Percentiles rank a stretch among this genome's conserved stretches.
phyloP scores from a whole-genome alignment of 2,888 invertebrate genomes.

The Polylopha cassiicola region DNA sequence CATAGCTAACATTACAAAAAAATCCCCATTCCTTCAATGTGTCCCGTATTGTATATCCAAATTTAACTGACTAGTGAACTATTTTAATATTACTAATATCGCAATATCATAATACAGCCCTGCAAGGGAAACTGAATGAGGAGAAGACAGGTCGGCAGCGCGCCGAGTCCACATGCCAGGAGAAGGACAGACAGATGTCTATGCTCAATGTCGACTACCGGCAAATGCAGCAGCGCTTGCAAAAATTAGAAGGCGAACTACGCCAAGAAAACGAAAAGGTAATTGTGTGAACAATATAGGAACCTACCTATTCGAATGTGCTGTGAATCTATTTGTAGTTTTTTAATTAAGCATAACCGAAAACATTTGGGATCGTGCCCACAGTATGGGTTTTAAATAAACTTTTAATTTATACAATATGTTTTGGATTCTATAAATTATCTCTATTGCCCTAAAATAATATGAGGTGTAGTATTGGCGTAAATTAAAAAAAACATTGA shows the following conservation, averaged over 20 bases:
- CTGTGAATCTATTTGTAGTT: too few species aligned
- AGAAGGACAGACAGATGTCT: conserved; percentile 95
- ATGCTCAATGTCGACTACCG: conserved; percentile 96
- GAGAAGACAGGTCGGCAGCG: conserved; percentile 92
- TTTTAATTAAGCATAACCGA: too few species aligned
- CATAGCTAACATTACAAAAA: too few species aligned
- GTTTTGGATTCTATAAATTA: too few species aligned
- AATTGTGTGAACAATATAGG: conserved; percentile 4
- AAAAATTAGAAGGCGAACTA: conserved; percentile 94
- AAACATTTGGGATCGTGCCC: too few species aligned
- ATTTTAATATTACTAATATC: conserved; percentile 3
- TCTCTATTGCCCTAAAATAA: too few species aligned
- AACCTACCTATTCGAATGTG: too few species aligned
- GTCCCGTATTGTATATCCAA: conserved; percentile 18
- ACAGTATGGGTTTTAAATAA: too few species aligned
- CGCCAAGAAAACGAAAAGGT: conserved; percentile 92
- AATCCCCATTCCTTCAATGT: too few species aligned
- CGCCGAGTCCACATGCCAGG: conserved; percentile 91
- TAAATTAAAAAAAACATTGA: too few species aligned
- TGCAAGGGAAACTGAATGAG: conserved; percentile 94
- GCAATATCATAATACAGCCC: conserved; percentile 72
- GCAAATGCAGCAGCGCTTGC: conserved; percentile 93
- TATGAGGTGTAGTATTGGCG: too few species aligned
- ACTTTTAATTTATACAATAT: too few species aligned
- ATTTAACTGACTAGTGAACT: conserved; percentile 1